Evolutionary conservation across 2,797 vertebrate species (phyloP).

Genomic region (Pithecia hirsuta): DNA sequence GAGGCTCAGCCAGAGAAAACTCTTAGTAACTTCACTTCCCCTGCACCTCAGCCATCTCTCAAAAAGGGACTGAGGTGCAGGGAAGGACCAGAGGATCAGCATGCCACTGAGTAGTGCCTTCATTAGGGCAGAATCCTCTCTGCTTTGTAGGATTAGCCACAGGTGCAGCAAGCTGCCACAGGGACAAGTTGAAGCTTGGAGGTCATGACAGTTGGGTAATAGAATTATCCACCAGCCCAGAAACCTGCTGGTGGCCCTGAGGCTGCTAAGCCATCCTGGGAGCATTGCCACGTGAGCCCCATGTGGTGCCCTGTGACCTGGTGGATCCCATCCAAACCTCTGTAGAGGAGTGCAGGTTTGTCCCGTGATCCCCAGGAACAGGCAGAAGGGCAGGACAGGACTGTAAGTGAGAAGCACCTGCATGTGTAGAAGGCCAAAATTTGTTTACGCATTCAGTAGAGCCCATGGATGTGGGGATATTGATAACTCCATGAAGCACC

Average conservation of each 20-base stretch:
- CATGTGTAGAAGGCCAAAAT: background rate
- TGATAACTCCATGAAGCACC: background rate
- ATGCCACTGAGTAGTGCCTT: background rate
- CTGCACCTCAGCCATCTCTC: background rate
- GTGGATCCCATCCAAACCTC: constrained; percentile 20
- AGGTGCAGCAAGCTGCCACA: background rate
- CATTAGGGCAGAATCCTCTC: background rate
- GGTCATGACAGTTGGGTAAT: background rate
- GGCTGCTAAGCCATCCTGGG: background rate
- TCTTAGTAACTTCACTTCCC: background rate
- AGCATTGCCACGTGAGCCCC: background rate
- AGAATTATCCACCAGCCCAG: constrained; percentile 6
- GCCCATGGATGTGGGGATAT: background rate
- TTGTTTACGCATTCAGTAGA: background rate
- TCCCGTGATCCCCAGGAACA: background rate
- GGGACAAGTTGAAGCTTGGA: constrained; percentile 39
- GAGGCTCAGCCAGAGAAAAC: background rate
- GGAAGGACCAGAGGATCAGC: background rate
- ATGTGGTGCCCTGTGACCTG: background rate
- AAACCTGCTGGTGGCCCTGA: constrained; percentile 10
- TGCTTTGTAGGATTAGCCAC: background rate
- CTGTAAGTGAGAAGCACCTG: background rate
- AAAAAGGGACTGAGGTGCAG: background rate
- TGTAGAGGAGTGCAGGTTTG: constrained; percentile 7
- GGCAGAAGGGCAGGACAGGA: background rate